A percentile compares a stretch with the other conserved stretches of the same genome.
Evolutionary conservation across 2,888 invertebrate genomes (phyloP).

Genomic region (Mechanitis mazaeus): DNA sequence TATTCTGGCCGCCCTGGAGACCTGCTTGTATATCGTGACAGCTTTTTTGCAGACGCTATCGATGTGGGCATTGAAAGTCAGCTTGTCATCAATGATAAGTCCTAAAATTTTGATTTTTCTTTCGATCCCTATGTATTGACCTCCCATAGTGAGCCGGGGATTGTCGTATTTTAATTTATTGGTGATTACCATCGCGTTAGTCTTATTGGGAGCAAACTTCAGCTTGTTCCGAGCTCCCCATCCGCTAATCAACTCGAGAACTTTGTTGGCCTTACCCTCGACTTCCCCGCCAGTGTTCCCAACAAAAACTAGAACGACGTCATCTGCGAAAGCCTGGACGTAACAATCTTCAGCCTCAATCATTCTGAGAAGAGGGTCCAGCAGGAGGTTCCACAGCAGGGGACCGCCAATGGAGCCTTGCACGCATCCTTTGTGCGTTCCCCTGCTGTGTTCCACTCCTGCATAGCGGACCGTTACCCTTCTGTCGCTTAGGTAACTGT

Average conservation of each 20-base stretch:
- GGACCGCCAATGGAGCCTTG: not conserved
- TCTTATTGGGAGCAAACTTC: slow-evolving; percentile 4
- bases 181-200: not conserved
- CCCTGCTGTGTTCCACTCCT: too few species aligned
- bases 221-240: not conserved
- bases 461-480: too few species aligned
- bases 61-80: not conserved
- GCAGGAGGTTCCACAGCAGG: not conserved
- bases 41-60: too few species aligned
- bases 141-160: not conserved
- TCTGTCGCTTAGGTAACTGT: too few species aligned
- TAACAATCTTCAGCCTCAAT: too few species aligned
- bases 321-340: too few species aligned
- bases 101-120: slow-evolving; percentile 2
- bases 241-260: too few species aligned
- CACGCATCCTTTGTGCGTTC: not conserved
- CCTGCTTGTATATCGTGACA: too few species aligned
- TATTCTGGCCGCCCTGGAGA: too few species aligned
- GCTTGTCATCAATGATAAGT: not conserved
- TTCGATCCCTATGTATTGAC: not conserved
- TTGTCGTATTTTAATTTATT: not conserved
- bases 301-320: too few species aligned
- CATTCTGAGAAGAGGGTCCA: not conserved
- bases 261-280: too few species aligned
- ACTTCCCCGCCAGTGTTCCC: too few species aligned